Percentiles rank a stretch among this genome's conserved stretches.
These are phyloP conservation scores for Panagrolaimus sp. DNA, from an alignment of 1,140 invertebrate genomes.

Conservation along the genomic window DNA sequence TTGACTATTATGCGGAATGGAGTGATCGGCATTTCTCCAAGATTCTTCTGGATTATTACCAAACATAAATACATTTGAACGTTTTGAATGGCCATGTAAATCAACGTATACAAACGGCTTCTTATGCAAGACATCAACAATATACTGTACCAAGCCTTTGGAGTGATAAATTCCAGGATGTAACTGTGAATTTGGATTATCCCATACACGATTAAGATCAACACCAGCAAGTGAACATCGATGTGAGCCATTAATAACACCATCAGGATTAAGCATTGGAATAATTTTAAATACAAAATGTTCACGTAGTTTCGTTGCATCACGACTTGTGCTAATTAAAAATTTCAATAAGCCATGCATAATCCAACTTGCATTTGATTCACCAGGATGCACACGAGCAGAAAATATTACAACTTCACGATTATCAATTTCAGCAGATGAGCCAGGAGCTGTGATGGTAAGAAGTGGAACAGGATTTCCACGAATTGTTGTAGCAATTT, in stretches of 20 bases:
- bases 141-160: constrained; percentile 65
- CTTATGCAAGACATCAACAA: neutral
- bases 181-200: constrained; percentile 71
- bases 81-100: constrained; percentile 79
- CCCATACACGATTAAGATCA: constrained; percentile 71
- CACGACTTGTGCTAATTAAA: constrained; percentile 15
- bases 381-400: constrained; percentile 77
- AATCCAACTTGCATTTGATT: constrained; percentile 66
- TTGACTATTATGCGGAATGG: constrained; percentile 58
- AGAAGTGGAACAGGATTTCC: constrained; percentile 77
- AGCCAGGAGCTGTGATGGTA: constrained; percentile 72
- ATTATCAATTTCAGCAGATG: constrained; percentile 66
- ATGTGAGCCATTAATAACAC: constrained; percentile 73
- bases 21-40: constrained; percentile 59
- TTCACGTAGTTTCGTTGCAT: constrained; percentile 38
- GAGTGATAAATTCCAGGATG: constrained; percentile 89
- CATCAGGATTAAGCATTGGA: constrained; percentile 92
- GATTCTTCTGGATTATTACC: constrained; percentile 69
- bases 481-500: constrained; percentile 73
- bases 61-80: constrained; percentile 81
- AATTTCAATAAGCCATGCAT: constrained; percentile 26
- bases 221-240: constrained; percentile 76
- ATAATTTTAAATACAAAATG: constrained; percentile 77
- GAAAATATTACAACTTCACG: constrained; percentile 66
- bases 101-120: constrained; percentile 80